These are phyloP conservation scores for Hydrochoerus hydrochaeris DNA, from an alignment of 2,113 vertebrate species.

Conservation along the genomic window DNA sequence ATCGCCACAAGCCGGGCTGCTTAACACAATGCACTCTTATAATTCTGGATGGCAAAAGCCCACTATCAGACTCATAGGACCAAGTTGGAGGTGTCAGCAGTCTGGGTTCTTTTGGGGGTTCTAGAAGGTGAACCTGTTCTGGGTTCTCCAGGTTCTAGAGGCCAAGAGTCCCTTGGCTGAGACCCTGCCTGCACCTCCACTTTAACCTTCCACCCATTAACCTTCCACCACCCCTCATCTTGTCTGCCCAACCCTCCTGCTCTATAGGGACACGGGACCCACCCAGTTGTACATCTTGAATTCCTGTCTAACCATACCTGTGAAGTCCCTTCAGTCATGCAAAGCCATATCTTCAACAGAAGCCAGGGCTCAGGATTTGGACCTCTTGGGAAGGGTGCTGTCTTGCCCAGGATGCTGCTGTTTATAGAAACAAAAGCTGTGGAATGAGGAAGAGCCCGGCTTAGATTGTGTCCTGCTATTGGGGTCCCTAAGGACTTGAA, in stretches of 20 bases:
- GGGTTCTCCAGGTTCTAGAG: not conserved
- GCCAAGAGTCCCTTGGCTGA: not conserved
- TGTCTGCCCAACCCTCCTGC: no score
- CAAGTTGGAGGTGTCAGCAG: not conserved
- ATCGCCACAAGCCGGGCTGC: rapidly evolving
- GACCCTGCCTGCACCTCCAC: not conserved
- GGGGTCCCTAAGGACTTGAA: not conserved
- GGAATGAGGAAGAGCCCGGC: rapidly evolving
- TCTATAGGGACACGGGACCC: rapidly evolving
- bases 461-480: not conserved
- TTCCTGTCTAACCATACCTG: rapidly evolving
- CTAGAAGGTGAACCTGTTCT: not conserved
- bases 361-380: not conserved
- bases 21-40: rapidly evolving
- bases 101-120: not conserved
- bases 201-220: not conserved
- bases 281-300: rapidly evolving
- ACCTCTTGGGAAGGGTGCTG: rapidly evolving
- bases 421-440: rapidly evolving
- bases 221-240: not conserved
- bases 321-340: no score
- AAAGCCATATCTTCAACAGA: not conserved
- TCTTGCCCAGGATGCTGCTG: rapidly evolving
- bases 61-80: rapidly evolving
- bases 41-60: not conserved